These are phyloP conservation scores for Cliona cf. orientalis DNA, from an alignment of 37 sponge, comb jelly and placozoan genomes.

Conservation along the genomic window DNA sequence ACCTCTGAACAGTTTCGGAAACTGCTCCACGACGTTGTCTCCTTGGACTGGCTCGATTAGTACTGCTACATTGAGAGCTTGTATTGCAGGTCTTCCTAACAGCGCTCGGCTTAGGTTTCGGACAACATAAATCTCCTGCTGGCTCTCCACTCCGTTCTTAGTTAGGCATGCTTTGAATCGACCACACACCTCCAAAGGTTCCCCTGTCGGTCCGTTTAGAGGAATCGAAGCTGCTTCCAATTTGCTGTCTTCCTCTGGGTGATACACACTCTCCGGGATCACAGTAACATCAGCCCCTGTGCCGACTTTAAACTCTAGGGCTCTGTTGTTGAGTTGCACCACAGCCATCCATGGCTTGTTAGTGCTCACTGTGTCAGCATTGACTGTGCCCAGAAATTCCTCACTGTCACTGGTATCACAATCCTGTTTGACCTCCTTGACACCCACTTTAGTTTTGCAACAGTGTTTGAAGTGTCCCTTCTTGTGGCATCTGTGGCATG, in stretches of 20 bases:
- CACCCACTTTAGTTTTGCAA: too few species aligned
- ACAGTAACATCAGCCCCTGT: slow-evolving; percentile 28
- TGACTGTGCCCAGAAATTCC: slow-evolving; percentile 13
- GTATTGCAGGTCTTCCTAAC: slow-evolving; percentile 33
- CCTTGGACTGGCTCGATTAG: background rate
- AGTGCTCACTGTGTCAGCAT: background rate
- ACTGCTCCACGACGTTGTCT: background rate
- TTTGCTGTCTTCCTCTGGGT: background rate
- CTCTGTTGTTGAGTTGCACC: background rate
- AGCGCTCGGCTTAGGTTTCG: slow-evolving; percentile 1
- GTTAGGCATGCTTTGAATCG: background rate
- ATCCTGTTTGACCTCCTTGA: background rate
- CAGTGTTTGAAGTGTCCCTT: slow-evolving; percentile 11
- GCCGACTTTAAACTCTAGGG: slow-evolving; percentile 5
- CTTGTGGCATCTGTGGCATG: slow-evolving; percentile 21
- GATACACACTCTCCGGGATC: slow-evolving; percentile 16
- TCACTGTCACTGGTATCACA: background rate
- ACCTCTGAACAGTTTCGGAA: slow-evolving; percentile 31
- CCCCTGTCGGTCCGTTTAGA: background rate
- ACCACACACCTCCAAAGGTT: slow-evolving; percentile 12
- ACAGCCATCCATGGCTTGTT: background rate
- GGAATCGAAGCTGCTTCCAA: background rate
- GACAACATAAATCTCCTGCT: slow-evolving; percentile 11
- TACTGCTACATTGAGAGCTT: slow-evolving; percentile 12
- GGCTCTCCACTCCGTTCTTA: background rate